Base-by-base conservation (phyloP, 2,797 vertebrate species). In the Thamnophis elegans region DNA sequence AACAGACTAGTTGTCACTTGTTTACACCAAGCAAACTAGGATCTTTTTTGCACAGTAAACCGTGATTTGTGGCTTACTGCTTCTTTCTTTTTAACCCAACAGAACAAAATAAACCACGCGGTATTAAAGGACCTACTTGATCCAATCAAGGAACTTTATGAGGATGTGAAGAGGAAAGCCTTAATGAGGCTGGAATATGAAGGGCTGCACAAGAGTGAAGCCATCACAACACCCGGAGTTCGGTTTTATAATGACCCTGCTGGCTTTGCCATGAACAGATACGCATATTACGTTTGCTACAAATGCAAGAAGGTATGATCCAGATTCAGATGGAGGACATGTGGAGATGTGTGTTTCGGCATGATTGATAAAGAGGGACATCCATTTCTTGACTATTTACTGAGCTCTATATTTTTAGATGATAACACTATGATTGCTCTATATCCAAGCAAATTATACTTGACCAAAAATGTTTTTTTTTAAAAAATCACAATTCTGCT, bases 41-140 rank as follows among this genome's bases (percentile, higher is more conserved):
- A 32, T 68, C 7, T 36, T 1, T 59, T 73, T 36, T 0, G 9
- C 91, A 90, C 47, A 94, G 93, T 18, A 25, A 51, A 60, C n/a
- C 36, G 11, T 22, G 92, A 28, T 26, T 91, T 1, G 86, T 12
- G 51, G 56, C 91, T 42, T 91, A 11, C 42, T 93, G 26, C 65
- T 95, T 92, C 89, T 87, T 95, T n/a, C 2, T 14, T 85, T 36
- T 88, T 73, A 91, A 92, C 93, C 90, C 96, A 97, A 97, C 97
- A 99, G 99, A 99, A 99, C 98, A 99, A 99, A 98, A 99, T 99
- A 96, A 99, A 99, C 97, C 99, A 99, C 96, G 98, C 97, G 10
- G 99, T 99, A 94, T 98, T 99, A 97, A 99, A 99, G 96, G 99
- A 99, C 97, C 97, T 99, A 96, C 98, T 99, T 85, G 99, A 99